Evolutionary conservation across 2,113 vertebrate genomes (phyloP).

Genomic region (Tetraodon nigroviridis): DNA sequence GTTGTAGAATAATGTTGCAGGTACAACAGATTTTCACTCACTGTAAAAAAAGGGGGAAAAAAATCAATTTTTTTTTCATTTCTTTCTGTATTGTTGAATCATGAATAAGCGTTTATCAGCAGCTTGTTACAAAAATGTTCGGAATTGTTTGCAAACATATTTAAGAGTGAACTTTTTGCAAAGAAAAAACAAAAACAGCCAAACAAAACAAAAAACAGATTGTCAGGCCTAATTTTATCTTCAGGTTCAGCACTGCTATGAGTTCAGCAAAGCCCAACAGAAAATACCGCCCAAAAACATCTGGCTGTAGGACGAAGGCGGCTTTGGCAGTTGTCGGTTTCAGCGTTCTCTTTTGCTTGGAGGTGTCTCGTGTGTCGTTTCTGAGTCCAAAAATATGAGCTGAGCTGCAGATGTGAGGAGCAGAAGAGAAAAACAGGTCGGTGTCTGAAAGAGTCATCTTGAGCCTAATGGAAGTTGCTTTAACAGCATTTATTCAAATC

Average conservation of each 20-base stretch:
- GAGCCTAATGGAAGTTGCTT: background rate
- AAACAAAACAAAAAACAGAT: too few species aligned
- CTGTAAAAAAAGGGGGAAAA: too few species aligned
- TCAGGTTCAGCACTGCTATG: constrained; percentile 5
- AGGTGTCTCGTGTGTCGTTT: constrained; percentile 20
- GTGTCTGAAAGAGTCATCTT: constrained; percentile 4
- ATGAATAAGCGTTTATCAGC: too few species aligned
- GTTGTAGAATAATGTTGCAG: too few species aligned
- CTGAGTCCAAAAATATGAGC: constrained; percentile 41
- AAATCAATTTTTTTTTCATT: too few species aligned
- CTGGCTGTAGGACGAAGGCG: constrained; percentile 40
- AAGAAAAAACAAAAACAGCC: too few species aligned
- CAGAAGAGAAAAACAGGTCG: background rate
- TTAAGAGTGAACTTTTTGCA: too few species aligned
- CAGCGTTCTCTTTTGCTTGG: constrained; percentile 35
- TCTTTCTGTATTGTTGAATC: too few species aligned
- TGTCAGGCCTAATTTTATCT: background rate
- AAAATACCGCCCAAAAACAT: constrained; percentile 28
- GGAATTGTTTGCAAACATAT: too few species aligned
- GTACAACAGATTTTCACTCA: too few species aligned
- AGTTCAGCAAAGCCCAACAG: constrained; percentile 20
- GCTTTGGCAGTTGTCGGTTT: constrained; percentile 34
- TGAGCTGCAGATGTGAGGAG: constrained; percentile 8
- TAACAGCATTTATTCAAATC: too few species aligned
- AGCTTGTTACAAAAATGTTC: too few species aligned